Evolutionary conservation across 2,888 invertebrate genomes (phyloP), one percentile per base, ranked within the genome.

Genomic region (Orthonevra nobilis): DNA sequence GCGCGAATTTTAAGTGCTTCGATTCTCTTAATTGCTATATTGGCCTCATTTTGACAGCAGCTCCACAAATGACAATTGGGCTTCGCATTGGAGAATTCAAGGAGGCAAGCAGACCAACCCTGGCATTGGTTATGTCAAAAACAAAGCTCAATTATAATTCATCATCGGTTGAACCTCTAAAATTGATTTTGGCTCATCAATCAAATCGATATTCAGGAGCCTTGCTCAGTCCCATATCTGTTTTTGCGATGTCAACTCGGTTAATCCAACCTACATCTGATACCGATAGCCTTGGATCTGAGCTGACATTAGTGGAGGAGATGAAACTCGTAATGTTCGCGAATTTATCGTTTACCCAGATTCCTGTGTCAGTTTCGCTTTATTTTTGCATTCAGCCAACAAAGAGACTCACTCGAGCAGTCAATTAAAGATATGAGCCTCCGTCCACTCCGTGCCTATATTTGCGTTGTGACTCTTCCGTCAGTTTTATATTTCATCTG

Each of bases 261-360:
- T 19, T n/a, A 34, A 15, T 23, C 44, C 42, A 36, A 26, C 19
- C 19, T 36, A 6, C 19, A n/a, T 14, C 17, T 1, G 2, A 15
- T 7, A 2, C 46, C 5, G 61, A 66, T 64, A 77, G 17, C 75
- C 64, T 77, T 70, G 70, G 12, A 23, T 38, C 7, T n/a, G n/a
- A n/a, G 15, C 10, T 12, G n/a, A 36, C 3, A 30, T 9, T 20
- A 54, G 50, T 46, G 36, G 9, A 9, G 3, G 4, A 48, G 17
- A 56, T 40, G 50, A 20, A 36, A 28, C 10, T 6, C 9, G 20
- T 61, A n/a, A n/a, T 17, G 17, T 28, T 42, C 0, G 9, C 46
- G n/a, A 17, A 46, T 15, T 6, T 19, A 9, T 52, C 20, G 56
- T 10, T 17, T 58, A 30, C 42, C 42, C 42, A 50, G 42, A 69